Base-by-base conservation (phyloP, 1,140 invertebrate genomes). In the Platyura marginata region DNA sequence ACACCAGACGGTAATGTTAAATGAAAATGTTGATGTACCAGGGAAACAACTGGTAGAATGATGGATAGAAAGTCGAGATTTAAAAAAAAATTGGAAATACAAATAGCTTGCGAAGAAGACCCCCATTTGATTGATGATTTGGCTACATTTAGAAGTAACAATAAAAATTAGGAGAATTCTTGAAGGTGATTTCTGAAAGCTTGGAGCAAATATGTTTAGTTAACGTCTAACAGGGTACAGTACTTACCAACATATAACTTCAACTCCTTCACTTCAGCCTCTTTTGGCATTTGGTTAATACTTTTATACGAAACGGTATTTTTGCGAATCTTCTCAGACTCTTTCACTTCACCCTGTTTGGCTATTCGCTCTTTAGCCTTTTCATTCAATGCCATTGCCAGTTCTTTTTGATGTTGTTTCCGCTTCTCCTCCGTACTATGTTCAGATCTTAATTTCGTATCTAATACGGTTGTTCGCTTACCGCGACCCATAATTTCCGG, bases 361-460 rank as follows among this genome's bases (percentile, higher is more conserved):
- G 90, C 87, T 19, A 98, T 65, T 39, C 96, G 72, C 51, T 90
- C 84, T 49, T 83, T 80, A 0, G 95, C 96, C 41, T 84, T 81
- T 57, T 92, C 85, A 57, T 99, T 98, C 9, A 98, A 63, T 44
- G 80, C 74, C 39, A 81, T 72, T 0, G 87, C 90, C 22, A 99
- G 65, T 67, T 98, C 93, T 51, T 89, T 88, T 59, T 98, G 96
- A 72, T 97, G 91, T 53, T 91, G 77, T 54, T 94, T 92, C 16
- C 96, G 71, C 63, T 97, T 97, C 51, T 98, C 94, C 65, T 99
- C 96, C 0, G 90, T 81, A 19, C 90, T 93, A 50, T 88, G 81
- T 59, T 99, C 96, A 40, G 87, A 93, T 52, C 94, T 70, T 5
- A 98, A 71, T 65, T 98, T 95, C 0, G 84, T 91, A 54, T 96